A percentile compares a stretch with the other conserved stretches of the same genome.
These are phyloP conservation scores for Petaurus breviceps DNA, from an alignment of 2,113 vertebrate species.

Conservation along the genomic window DNA sequence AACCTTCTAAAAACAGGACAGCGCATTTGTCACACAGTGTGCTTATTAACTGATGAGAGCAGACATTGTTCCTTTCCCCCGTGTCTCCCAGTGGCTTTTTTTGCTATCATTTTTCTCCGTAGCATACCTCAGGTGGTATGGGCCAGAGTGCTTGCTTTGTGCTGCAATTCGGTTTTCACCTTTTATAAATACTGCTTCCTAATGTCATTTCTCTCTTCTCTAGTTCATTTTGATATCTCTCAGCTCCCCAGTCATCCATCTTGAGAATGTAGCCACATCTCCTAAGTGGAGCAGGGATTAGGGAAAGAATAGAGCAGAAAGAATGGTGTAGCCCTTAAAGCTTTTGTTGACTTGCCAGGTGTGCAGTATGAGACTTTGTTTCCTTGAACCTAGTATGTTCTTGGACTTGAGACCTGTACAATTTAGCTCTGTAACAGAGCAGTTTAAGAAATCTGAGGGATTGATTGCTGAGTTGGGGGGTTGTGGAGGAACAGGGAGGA, in stretches of 20 bases:
- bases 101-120: neutral
- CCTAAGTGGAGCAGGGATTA: neutral
- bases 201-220: neutral
- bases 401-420: neutral
- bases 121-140: neutral
- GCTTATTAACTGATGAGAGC: too few species aligned
- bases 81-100: neutral
- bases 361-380: neutral
- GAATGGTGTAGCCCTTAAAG: too few species aligned
- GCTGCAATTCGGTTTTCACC: neutral
- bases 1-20: too few species aligned
- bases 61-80: neutral
- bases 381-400: neutral
- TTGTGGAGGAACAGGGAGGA: neutral
- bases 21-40: too few species aligned
- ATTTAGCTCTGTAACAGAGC: neutral
- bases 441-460: neutral
- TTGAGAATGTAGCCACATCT: neutral
- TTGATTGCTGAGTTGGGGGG: neutral
- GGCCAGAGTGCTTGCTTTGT: neutral
- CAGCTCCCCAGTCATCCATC: too few species aligned
- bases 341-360: neutral
- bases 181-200: neutral
- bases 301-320: neutral
- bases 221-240: neutral